phyloP scores from a whole-genome alignment of 2,113 vertebrate species.

The Salminus brasiliensis region DNA sequence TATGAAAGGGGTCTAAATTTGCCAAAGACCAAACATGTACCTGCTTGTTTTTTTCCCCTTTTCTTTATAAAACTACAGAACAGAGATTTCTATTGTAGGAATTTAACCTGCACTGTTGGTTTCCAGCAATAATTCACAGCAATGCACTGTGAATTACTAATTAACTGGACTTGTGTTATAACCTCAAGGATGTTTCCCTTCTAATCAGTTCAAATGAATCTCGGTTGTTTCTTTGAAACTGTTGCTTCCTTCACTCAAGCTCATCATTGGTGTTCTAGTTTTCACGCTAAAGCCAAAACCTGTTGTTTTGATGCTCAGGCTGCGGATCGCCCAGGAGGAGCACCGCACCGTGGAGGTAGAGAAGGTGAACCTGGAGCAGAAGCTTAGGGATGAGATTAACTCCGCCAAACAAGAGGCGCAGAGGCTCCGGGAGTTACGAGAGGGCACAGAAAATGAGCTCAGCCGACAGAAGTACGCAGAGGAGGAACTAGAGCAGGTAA shows the following conservation, averaged over 20 bases:
- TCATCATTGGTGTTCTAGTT: background rate
- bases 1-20: too few species aligned
- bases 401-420: constrained; percentile 95
- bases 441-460: constrained; percentile 94
- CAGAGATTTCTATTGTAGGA: too few species aligned
- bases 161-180: background rate
- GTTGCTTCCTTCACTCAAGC: background rate
- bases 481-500: constrained; percentile 95
- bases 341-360: constrained; percentile 95
- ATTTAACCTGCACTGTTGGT: too few species aligned
- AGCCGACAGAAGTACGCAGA: constrained; percentile 96
- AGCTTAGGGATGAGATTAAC: constrained; percentile 93
- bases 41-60: too few species aligned
- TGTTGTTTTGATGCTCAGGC: constrained; percentile 66
- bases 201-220: background rate
- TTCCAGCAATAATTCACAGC: background rate
- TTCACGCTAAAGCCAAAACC: background rate
- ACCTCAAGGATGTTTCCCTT: background rate
- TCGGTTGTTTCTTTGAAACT: background rate
- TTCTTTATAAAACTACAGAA: too few species aligned
- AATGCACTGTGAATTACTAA: too few species aligned
- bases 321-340: constrained; percentile 97
- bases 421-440: constrained; percentile 88
- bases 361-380: constrained; percentile 96
- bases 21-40: too few species aligned